Evolutionary conservation across 1,140 invertebrate species (phyloP).

Genomic region (Anoplolepis gracilipes): DNA sequence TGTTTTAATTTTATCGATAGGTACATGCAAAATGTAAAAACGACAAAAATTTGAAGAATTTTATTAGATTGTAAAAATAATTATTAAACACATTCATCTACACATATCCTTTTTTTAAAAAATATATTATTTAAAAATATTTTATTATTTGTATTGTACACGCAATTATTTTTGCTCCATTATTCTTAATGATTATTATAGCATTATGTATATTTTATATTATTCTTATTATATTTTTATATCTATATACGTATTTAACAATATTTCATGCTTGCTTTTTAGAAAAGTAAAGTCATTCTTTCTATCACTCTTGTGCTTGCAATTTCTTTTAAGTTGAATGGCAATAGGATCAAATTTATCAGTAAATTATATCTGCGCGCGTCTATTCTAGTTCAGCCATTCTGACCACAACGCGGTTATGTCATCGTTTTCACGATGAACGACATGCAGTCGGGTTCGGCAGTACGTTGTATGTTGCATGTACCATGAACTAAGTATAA

Average conservation of each 20-base stretch:
- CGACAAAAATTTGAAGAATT: background rate
- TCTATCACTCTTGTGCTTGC: background rate
- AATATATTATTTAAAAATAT: background rate
- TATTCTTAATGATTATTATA: too few species aligned
- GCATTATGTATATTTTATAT: background rate
- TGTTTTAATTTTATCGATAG: background rate
- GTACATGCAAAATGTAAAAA: background rate
- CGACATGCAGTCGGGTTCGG: conserved; percentile 2
- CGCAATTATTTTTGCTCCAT: background rate
- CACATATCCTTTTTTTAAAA: background rate
- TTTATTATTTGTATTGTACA: background rate
- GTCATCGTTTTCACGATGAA: conserved; percentile 59
- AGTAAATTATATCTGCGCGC: conserved; percentile 48
- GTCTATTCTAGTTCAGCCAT: conserved; percentile 14
- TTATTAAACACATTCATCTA: background rate
- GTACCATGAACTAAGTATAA: background rate
- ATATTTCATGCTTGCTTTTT: background rate
- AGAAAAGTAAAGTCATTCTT: background rate
- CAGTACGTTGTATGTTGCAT: background rate
- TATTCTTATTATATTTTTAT: background rate
- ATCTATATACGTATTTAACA: background rate
- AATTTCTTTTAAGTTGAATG: background rate
- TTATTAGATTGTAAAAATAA: background rate
- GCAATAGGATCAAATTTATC: conserved; percentile 59
- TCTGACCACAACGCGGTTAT: conserved; percentile 58